Evolutionary conservation across 2,113 vertebrate genomes (phyloP).

Genomic region (Rattus rattus): DNA sequence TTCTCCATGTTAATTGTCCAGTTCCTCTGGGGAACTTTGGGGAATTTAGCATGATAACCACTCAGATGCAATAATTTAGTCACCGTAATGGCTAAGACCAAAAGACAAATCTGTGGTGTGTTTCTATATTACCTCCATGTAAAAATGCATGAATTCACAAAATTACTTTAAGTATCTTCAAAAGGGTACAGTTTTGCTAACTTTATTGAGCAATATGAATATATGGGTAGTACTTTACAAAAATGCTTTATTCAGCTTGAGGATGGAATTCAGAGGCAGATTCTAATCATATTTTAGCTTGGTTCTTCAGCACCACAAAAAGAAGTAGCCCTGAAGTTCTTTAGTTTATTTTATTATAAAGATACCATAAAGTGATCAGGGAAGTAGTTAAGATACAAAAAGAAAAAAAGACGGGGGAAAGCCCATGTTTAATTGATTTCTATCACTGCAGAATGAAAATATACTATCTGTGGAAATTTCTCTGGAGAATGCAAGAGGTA

Average conservation of each 20-base stretch:
- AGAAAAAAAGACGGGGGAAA: background rate
- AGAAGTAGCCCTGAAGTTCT: background rate
- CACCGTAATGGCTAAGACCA: background rate
- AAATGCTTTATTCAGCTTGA: background rate
- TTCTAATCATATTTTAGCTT: background rate
- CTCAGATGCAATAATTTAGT: background rate
- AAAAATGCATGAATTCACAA: background rate
- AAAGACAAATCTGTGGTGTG: background rate
- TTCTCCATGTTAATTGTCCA: background rate
- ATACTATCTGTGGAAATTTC: background rate
- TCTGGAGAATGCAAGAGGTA: background rate
- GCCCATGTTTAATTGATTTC: background rate
- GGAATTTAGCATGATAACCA: background rate
- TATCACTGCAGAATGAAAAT: background rate
- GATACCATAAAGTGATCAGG: background rate
- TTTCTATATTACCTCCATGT: background rate
- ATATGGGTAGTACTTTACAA: background rate
- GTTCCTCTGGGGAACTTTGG: background rate
- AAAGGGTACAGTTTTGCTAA: slow-evolving; percentile 14
- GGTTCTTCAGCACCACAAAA: background rate
- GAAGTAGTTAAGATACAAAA: background rate
- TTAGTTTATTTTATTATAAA: background rate
- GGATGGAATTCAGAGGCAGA: background rate
- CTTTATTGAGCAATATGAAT: background rate
- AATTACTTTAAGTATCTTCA: background rate